Percentiles rank a stretch among this genome's conserved stretches.
Conservation (phyloP, 2,113 vertebrate genomes). For the Pseudopipra pipra region DNA sequence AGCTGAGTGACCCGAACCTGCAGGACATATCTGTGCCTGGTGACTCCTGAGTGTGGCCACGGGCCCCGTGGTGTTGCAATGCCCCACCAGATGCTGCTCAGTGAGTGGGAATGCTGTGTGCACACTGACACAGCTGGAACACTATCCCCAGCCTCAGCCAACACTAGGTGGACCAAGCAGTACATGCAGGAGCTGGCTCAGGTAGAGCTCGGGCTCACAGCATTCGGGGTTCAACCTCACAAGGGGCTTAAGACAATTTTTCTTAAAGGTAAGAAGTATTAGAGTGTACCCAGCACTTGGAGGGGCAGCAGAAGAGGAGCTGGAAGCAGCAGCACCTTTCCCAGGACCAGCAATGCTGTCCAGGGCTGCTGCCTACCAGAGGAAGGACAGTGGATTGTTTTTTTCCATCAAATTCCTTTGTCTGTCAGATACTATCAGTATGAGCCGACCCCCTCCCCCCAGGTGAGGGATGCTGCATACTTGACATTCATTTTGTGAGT, state of each 20-base stretch:
- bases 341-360: neutral
- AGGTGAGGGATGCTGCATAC: conserved; percentile 47
- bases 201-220: neutral
- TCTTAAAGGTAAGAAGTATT: neutral
- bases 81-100: neutral
- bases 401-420: conserved; percentile 44
- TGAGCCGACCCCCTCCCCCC: neutral
- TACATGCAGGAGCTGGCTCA: rapidly evolving
- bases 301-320: neutral
- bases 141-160: neutral
- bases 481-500: conserved; percentile 28
- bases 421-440: conserved; percentile 59
- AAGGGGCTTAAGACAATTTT: too few relatives aligned
- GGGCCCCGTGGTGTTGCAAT: neutral
- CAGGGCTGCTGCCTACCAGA: neutral
- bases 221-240: rapidly evolving
- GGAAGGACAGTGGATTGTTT: neutral
- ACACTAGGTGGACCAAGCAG: neutral
- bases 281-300: rapidly evolving
- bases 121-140: rapidly evolving
- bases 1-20: neutral
- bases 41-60: rapidly evolving
- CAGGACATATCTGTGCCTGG: rapidly evolving
- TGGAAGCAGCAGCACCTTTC: neutral
- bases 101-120: neutral